These are phyloP conservation scores for Cyclargus thomasi DNA, from an alignment of 1,140 invertebrate species.

Conservation along the genomic window DNA sequence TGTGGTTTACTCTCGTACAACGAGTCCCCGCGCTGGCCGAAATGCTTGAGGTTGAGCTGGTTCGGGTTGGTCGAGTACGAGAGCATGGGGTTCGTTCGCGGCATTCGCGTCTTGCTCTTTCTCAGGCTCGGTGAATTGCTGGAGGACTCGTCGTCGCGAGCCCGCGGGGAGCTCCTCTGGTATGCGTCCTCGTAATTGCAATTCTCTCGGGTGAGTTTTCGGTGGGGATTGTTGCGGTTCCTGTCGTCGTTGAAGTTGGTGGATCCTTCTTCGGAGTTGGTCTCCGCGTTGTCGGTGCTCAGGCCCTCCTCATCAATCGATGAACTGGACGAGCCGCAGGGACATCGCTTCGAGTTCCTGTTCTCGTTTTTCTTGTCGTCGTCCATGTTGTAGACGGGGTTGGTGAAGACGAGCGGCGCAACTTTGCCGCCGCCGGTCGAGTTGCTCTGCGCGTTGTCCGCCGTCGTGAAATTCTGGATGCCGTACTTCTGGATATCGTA, in stretches of 20 bases:
- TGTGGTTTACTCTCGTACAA: conserved; percentile 67
- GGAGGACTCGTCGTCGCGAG: conserved; percentile 63
- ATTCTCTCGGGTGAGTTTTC: conserved; percentile 70
- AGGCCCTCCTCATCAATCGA: conserved; percentile 74
- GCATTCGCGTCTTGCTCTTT: conserved; percentile 68
- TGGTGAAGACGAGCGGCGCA: conserved; percentile 88
- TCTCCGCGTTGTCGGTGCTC: conserved; percentile 74
- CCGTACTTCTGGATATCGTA: conserved; percentile 74
- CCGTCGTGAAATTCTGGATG: conserved; percentile 74
- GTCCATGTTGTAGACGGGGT: conserved; percentile 89
- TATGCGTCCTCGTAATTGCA: conserved; percentile 72
- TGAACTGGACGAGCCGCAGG: conserved; percentile 75
- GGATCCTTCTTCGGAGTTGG: conserved; percentile 72
- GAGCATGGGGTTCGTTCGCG: conserved; percentile 73
- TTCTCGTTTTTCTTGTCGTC: conserved; percentile 66
- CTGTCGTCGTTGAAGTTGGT: conserved; percentile 73
- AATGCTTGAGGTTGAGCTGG: conserved; percentile 67
- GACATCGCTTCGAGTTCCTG: conserved; percentile 67
- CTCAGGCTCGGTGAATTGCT: conserved; percentile 68
- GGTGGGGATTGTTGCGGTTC: conserved; percentile 71
- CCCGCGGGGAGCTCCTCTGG: conserved; percentile 64
- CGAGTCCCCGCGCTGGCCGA: conserved; percentile 65
- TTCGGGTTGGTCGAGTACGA: conserved; percentile 70
- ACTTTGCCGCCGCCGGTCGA: conserved; percentile 66
- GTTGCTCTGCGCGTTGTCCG: conserved; percentile 71